Percentiles rank a stretch among this genome's conserved stretches.
Conservation (phyloP, 92 coral and sea anemone genomes). For the Plumapathes pennacea region DNA sequence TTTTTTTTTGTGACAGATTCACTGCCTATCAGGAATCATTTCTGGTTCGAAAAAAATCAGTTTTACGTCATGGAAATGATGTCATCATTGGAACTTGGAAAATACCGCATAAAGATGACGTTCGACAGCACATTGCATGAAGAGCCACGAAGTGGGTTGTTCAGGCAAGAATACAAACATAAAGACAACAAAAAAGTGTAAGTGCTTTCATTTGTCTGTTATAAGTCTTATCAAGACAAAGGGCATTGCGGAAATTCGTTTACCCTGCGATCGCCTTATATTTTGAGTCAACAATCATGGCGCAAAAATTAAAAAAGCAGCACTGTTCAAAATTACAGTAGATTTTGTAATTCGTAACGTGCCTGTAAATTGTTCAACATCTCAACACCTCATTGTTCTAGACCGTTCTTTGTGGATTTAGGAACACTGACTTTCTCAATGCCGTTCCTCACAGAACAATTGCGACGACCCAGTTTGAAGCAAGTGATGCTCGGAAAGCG, state of each 20-base stretch:
- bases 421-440: too few relatives aligned
- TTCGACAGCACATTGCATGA: conserved; percentile 42
- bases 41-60: conserved; percentile 60
- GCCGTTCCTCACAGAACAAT: conserved; percentile 20
- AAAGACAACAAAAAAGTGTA: conserved; percentile 55
- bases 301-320: too few relatives aligned
- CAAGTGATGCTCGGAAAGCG: conserved; percentile 70
- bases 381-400: too few relatives aligned
- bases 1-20: conserved; percentile 3
- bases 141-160: conserved; percentile 55
- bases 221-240: too few relatives aligned
- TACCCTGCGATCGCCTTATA: too few relatives aligned
- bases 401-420: too few relatives aligned
- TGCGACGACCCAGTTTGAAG: conserved; percentile 85
- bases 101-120: conserved; percentile 39
- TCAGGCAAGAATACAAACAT: conserved; percentile 52
- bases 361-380: too few relatives aligned
- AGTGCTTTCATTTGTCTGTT: too few relatives aligned
- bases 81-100: conserved; percentile 31
- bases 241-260: too few relatives aligned
- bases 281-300: too few relatives aligned
- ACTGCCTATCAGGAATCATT: conserved; percentile 43
- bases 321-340: too few relatives aligned
- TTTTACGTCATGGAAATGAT: conserved; percentile 68
- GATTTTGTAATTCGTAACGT: too few relatives aligned